Percentiles rank a stretch among this genome's conserved stretches.
These are phyloP conservation scores for Cylloceria caligata DNA, from an alignment of 2,888 invertebrate species.

Conservation along the genomic window DNA sequence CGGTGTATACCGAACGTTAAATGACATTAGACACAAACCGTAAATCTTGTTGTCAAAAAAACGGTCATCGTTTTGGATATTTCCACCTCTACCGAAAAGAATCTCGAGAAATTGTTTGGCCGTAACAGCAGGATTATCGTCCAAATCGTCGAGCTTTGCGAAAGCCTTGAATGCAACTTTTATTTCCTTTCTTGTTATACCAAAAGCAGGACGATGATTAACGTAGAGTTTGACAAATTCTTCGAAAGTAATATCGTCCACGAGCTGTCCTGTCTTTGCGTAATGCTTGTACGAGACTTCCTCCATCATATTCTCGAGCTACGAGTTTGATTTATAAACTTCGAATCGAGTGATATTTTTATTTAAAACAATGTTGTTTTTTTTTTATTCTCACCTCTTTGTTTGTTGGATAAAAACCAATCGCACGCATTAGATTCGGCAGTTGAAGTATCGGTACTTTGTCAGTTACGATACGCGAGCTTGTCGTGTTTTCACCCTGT, in stretches of 20 bases:
- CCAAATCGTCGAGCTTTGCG: constrained; percentile 75
- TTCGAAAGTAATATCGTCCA: constrained; percentile 87
- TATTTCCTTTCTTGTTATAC: constrained; percentile 85
- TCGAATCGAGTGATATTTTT: neutral
- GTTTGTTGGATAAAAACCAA: constrained; percentile 91
- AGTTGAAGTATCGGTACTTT: constrained; percentile 88
- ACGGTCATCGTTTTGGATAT: neutral
- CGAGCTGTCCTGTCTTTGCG: constrained; percentile 83
- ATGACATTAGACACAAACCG: constrained; percentile 63
- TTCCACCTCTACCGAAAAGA: constrained; percentile 82
- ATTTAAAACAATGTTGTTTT: no score
- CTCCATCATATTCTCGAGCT: constrained; percentile 87
- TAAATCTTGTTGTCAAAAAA: constrained; percentile 24
- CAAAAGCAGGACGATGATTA: constrained; percentile 88
- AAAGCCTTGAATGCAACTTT: constrained; percentile 85
- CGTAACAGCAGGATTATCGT: constrained; percentile 76
- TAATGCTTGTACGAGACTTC: constrained; percentile 87
- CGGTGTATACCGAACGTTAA: no score
- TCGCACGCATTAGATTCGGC: constrained; percentile 90
- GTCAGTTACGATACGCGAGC: constrained; percentile 87
- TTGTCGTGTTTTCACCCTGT: constrained; percentile 89
- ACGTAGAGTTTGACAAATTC: constrained; percentile 89
- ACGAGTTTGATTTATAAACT: constrained; percentile 9
- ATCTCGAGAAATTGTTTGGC: constrained; percentile 85
- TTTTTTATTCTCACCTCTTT: no score